Base-by-base conservation (phyloP, 2,113 vertebrate genomes). In the Nycticryphes semicollaris region DNA sequence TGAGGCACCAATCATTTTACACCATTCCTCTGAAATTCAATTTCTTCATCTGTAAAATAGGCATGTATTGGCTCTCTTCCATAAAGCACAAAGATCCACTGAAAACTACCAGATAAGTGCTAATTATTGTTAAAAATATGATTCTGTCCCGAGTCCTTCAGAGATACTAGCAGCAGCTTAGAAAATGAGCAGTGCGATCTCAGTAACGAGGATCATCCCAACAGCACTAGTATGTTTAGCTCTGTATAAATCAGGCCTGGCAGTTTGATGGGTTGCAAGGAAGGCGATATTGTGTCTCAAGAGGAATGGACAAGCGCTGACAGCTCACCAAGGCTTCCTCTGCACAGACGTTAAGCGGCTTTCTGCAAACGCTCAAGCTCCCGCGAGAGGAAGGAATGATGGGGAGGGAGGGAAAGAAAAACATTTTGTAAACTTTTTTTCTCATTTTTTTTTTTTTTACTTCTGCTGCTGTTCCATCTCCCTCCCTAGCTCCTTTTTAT, bases 261-360 rank as follows among this genome's bases (percentile, higher is more conserved):
- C 89, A 96, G 91, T 73, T 82, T 94, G 94, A 96, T 87, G 94
- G 93, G 92, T 92, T 89, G 89, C 69, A 92, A 91, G 79, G 79
- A 95, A 96, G 90, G 86, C 3, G 24, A 81, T 84, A 90, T 96
- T 78, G 64, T 1, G 11, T 91, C 96, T 95, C 95, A 45, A 79
- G 94, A 96, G 96, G 92, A 92, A 94, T 0, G 90, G 96, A 96
- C 95, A 93, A 93, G 80, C 92, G 95, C 95, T 96, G 96, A 96
- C 96, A 96, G 89, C 84, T 96, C 95, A 97, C 95, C 90, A 89
- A 85, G 70, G 37, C 77, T 96, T 93, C 91, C 92, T 87, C 86
- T 94, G 74, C 56, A 56, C 48, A 88, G 89, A 72, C 84, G 80
- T 88, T 95, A 96, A 94, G 84, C 79, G 75, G 78, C 93, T 96